Percentiles rank a stretch among this genome's conserved stretches.
Evolutionary conservation across 2,888 invertebrate species (phyloP).

Genomic region (Leptopilina drosophilae): DNA sequence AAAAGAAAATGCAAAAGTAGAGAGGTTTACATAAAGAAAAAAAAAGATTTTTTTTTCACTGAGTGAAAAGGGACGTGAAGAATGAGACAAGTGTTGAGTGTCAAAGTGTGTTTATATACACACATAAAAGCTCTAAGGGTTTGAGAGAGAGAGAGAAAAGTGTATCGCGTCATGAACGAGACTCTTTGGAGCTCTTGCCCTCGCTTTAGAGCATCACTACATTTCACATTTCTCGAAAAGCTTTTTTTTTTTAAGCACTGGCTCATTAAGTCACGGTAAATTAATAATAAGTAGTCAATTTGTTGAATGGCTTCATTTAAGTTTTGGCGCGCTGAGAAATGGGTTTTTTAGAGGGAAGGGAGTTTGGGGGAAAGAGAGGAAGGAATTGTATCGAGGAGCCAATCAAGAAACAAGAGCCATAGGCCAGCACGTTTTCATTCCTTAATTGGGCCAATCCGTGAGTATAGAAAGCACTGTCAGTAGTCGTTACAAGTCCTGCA

Average conservation of each 20-base stretch:
- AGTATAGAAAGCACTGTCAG: conserved; percentile 23
- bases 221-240: conserved; percentile 29
- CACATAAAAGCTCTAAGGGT: conserved; percentile 6
- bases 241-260: not conserved
- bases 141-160: not conserved
- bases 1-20: not conserved
- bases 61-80: not conserved
- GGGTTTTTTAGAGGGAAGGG: no score
- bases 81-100: conserved; percentile 29
- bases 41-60: not conserved
- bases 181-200: conserved; percentile 13
- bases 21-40: conserved; percentile 15
- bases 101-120: conserved; percentile 33
- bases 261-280: conserved; percentile 57
- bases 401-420: conserved; percentile 63
- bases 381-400: conserved; percentile 47
- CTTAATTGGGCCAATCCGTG: conserved; percentile 67
- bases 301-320: conserved; percentile 54
- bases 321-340: conserved; percentile 38
- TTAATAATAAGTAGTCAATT: conserved; percentile 60
- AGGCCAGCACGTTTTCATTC: conserved; percentile 62
- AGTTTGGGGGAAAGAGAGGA: no score
- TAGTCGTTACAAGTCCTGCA: conserved; percentile 27
- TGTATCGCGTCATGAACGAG: conserved; percentile 39
- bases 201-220: conserved; percentile 16